Base-by-base conservation (phyloP, 2,113 vertebrate species). In the Siphamia tubifer region DNA sequence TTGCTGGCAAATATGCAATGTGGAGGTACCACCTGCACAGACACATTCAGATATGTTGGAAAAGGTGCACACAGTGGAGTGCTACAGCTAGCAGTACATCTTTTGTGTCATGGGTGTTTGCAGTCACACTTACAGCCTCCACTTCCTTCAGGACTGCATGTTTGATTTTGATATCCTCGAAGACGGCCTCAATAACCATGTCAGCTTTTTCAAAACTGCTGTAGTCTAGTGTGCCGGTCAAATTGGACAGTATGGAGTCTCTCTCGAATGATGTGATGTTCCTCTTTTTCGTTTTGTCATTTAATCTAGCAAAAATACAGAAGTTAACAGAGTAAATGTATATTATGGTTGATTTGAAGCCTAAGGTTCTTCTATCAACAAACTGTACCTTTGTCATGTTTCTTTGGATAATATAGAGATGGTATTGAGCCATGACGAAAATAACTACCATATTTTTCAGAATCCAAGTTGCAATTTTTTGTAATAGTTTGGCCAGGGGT, bases 151-250 rank as follows among this genome's bases (percentile, higher is more conserved):
- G 64, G 60, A 99, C 98, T 65, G 89, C 92, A 74, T 99, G 97
- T 57, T 99, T 99, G 81, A 99, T 76, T 27, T 53, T 87, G 5
- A 99, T 82, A 83, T 99, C 97, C 77, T 99, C 98, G 4, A 99
- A 99, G 53, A 99, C 98, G 0, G 98, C 98, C 86, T 99, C 98
- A 0, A 99, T 98, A 54, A 99, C 94, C 94, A 99, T 98, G 89
- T 99, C 96, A 0, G 90, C 92, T 42, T 94, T 95, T 30, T 95
- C 91, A 57, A 99, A 98, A 62, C 92, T 92, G 13, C 77, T 86
- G 86, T 98, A 98, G 58, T 98, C 94, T 40, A 98, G 87, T 89
- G 95, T 94, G 5, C 93, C 88, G 0, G 72, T 90, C 83, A 99
- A 45, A 73, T 87, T 93, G 79, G 95, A 98, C 64, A 97, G 85